Base-by-base conservation (phyloP, 2,888 invertebrate genomes). In the Theretra japonica region DNA sequence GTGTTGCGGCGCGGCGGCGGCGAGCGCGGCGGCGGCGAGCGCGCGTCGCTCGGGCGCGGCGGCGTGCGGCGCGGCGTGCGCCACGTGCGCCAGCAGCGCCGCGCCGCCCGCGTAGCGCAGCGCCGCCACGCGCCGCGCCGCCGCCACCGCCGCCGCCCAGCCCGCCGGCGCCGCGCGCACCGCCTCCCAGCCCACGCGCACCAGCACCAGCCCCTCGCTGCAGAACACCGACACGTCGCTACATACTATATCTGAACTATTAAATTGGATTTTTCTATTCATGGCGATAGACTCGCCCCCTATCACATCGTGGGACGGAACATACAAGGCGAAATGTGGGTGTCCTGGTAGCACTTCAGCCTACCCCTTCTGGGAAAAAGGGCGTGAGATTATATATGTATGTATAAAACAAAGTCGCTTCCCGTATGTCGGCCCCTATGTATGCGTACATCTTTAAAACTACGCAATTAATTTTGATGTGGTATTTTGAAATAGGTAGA, bases 181-280 rank as follows among this genome's bases (percentile, higher is more conserved):
- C 41, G 89, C 89, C 75, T 75, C 75, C 72, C 59, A 60, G 0
- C 86, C 83, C 72, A 91, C 88, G 7, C 83, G 80, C 69, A 82
- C 79, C 53, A 93, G 81, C n/a, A 93, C 91, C 2, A 72, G 68
- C 2, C 89, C 89, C 74, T 92, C 92, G 72, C 92, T 91, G 75
- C 6, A 59, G 70, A 0, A 15, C 17, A 59, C 53, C 70, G 23
- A 65, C 50, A 73, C 33, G 56, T 57, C 2, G 6, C 33, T 23
- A 15, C 41, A 23, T 57, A 33, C 33, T 33, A 33, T 33, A 28
- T 28, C 2, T 4, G 4, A 4, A 28, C 28, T n/a, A n/a, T n/a
- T n/a, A n/a, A n/a, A n/a, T n/a, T n/a, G n/a, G n/a, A n/a, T n/a
- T n/a, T n/a, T n/a, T n/a, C n/a, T n/a, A n/a, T n/a, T n/a, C n/a